Percentiles rank a stretch among this genome's conserved stretches.
Evolutionary conservation across 2,888 invertebrate species (phyloP).

Genomic region (Tenthredo livida): DNA sequence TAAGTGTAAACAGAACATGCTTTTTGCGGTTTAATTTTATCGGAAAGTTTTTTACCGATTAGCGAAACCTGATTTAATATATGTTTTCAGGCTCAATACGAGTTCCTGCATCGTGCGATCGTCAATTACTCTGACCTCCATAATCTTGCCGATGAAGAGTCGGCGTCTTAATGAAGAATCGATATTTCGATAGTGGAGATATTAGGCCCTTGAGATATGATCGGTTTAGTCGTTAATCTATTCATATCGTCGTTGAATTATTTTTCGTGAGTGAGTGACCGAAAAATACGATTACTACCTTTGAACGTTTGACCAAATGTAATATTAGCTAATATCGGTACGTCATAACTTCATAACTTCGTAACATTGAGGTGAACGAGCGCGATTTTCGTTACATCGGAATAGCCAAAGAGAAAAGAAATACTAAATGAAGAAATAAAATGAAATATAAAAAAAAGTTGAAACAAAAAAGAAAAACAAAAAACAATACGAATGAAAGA

Average conservation of each 20-base stretch:
- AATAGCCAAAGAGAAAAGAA: conserved; percentile 64
- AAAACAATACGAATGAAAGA: not conserved
- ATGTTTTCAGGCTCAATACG: conserved; percentile 90
- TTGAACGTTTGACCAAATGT: conserved; percentile 37
- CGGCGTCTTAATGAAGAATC: conserved; percentile 70
- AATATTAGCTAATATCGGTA: not conserved
- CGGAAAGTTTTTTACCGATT: conserved; percentile 38
- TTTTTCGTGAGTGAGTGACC: not conserved
- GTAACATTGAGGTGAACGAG: not conserved
- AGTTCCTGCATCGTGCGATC: conserved; percentile 95
- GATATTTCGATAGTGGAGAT: not conserved
- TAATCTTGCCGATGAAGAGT: conserved; percentile 83
- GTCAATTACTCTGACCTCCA: conserved; percentile 94
- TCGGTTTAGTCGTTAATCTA: conserved; percentile 8
- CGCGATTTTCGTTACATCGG: conserved; percentile 56
- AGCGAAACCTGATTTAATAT: not conserved
- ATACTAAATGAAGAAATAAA: conserved; percentile 36
- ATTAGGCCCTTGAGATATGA: not conserved
- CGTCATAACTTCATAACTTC: conserved; percentile 9
- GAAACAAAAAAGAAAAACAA: not conserved
- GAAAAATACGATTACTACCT: not conserved
- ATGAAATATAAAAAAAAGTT: conserved; percentile 54
- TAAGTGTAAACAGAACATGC: conserved; percentile 79
- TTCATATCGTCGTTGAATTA: conserved; percentile 4
- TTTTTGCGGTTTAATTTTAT: too few relatives aligned